phyloP scores from a whole-genome alignment of 1,140 invertebrate genomes.

The Drosophila santomea region DNA sequence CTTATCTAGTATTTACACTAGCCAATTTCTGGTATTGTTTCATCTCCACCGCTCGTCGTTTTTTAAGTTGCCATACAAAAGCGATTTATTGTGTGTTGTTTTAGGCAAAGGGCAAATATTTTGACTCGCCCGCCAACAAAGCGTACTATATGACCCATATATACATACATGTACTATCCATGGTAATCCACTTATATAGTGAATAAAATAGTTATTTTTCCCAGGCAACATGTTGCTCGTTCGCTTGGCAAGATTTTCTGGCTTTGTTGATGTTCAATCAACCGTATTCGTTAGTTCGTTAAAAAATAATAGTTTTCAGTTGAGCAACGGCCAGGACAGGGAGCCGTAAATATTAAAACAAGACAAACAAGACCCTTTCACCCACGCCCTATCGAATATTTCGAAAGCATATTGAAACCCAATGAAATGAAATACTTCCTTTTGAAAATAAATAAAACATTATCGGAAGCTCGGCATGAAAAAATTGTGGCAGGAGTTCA shows the following conservation, averaged over 20 bases:
- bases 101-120: conserved; percentile 51
- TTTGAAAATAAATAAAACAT: conserved; percentile 35
- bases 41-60: neutral
- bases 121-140: conserved; percentile 27
- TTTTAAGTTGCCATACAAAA: conserved; percentile 27
- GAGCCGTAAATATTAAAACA: conserved; percentile 43
- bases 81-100: conserved; percentile 56
- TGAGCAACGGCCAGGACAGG: conserved; percentile 9
- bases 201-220: conserved; percentile 56
- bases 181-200: conserved; percentile 67
- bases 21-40: conserved; percentile 37
- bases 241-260: conserved; percentile 21
- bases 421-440: conserved; percentile 58
- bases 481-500: conserved; percentile 16
- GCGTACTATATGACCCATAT: conserved; percentile 11
- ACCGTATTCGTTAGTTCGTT: conserved; percentile 73
- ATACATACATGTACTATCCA: conserved; percentile 4
- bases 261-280: conserved; percentile 77
- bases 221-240: conserved; percentile 41
- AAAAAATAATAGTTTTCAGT: conserved; percentile 73
- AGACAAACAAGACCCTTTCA: neutral
- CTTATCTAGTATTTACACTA: conserved; percentile 55
- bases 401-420: conserved; percentile 49
- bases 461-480: conserved; percentile 20
- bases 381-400: conserved; percentile 2